These are phyloP conservation scores for Nothoprocta perdicaria DNA, from an alignment of 2,113 vertebrate genomes.

Conservation along the genomic window DNA sequence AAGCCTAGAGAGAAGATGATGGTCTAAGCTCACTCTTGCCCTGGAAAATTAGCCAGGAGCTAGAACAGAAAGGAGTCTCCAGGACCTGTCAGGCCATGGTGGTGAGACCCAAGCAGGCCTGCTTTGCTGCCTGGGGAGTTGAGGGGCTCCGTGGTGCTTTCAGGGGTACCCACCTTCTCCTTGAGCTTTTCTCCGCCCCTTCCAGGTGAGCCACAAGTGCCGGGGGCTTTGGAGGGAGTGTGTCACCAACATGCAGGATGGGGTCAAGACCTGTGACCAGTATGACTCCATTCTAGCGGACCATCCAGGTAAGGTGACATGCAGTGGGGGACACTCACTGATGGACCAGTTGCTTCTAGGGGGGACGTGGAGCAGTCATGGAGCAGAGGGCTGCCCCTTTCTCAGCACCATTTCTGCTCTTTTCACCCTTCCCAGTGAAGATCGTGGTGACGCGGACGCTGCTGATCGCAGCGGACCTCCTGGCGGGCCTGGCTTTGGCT, in stretches of 20 bases:
- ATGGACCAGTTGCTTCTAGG: neutral
- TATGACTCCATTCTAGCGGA: constrained; percentile 79
- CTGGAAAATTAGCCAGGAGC: neutral
- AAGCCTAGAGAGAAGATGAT: neutral
- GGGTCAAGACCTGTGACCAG: constrained; percentile 79
- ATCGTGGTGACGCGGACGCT: constrained; percentile 73
- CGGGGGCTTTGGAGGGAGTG: constrained; percentile 80
- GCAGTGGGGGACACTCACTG: neutral
- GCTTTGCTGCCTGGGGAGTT: neutral
- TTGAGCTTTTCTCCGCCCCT: neutral
- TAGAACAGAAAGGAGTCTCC: neutral
- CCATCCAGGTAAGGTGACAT: constrained; percentile 71
- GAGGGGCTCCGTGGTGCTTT: neutral
- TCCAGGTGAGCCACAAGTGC: constrained; percentile 79
- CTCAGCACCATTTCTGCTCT: neutral
- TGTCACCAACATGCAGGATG: constrained; percentile 79
- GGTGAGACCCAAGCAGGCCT: neutral
- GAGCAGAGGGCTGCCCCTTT: neutral
- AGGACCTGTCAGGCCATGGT: neutral
- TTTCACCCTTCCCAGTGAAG: constrained; percentile 63
- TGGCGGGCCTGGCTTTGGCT: constrained; percentile 71
- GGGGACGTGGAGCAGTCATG: neutral
- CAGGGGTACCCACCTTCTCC: too few species aligned
- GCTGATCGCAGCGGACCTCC: constrained; percentile 73
- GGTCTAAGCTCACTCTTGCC: neutral